Conservation (phyloP, 2,888 invertebrate genomes). For the Leucoma salicis region DNA sequence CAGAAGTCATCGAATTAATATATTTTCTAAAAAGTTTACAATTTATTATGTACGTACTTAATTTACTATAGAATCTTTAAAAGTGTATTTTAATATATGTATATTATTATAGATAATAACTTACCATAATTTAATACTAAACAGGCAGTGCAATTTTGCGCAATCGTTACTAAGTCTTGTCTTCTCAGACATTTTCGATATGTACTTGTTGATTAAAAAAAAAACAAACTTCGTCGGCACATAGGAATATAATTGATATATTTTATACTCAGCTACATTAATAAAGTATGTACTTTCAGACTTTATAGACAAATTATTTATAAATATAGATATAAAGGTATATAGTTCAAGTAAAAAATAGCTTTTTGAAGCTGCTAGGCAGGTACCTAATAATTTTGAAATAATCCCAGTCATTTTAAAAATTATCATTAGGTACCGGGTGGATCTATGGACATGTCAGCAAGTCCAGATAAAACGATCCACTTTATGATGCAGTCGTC, state of each 20-base stretch:
- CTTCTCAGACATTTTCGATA: slow-evolving; percentile 65
- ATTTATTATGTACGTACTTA: slow-evolving; percentile 32
- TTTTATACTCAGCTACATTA: too few relatives aligned
- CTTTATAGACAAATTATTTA: neutral
- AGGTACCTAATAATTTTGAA: too few relatives aligned
- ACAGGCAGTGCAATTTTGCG: slow-evolving; percentile 77
- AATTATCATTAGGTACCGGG: too few relatives aligned
- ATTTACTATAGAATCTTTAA: too few relatives aligned
- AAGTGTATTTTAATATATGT: slow-evolving; percentile 44
- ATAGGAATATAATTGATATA: too few relatives aligned
- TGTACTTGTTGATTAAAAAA: slow-evolving; percentile 53
- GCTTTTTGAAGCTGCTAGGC: too few relatives aligned
- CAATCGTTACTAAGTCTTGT: slow-evolving; percentile 54
- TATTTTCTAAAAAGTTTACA: slow-evolving; percentile 16
- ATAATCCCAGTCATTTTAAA: too few relatives aligned
- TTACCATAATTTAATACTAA: slow-evolving; percentile 60
- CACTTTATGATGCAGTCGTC: slow-evolving; percentile 19
- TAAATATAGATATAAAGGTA: too few relatives aligned
- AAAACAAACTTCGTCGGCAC: too few relatives aligned
- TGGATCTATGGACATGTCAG: neutral
- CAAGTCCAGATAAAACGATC: too few relatives aligned
- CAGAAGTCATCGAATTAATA: neutral
- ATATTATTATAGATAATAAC: slow-evolving; percentile 35
- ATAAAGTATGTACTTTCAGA: neutral
- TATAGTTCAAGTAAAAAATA: too few relatives aligned